These are phyloP conservation scores for Noctua pronuba DNA, from an alignment of 2,888 invertebrate species.

Conservation along the genomic window DNA sequence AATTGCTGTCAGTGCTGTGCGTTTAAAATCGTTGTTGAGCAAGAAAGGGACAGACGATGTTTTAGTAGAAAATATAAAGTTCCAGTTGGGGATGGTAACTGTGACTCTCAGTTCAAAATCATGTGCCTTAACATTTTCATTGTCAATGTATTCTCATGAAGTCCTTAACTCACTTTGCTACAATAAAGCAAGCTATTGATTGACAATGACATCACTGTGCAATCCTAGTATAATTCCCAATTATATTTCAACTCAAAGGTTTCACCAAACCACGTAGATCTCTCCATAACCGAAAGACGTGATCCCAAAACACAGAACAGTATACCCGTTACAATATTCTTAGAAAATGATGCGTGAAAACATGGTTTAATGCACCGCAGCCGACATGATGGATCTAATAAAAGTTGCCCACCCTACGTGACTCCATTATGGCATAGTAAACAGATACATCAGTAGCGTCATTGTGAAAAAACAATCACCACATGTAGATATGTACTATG, in stretches of 20 bases:
- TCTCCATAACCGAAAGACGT: constrained; percentile 53
- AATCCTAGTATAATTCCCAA: constrained; percentile 1
- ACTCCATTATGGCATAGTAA: constrained; percentile 62
- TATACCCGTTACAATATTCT: constrained; percentile 55
- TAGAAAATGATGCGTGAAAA: constrained; percentile 66
- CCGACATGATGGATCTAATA: constrained; percentile 70
- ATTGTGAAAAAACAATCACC: not conserved
- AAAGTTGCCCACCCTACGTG: constrained; percentile 70
- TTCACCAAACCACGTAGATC: constrained; percentile 31
- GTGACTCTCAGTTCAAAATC: not conserved
- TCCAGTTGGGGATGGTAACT: not conserved
- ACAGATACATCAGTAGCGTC: constrained; percentile 38
- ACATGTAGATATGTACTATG: not conserved
- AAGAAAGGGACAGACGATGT: not conserved
- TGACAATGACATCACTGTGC: not conserved
- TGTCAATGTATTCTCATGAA: not conserved
- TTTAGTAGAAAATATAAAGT: not conserved
- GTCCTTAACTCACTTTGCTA: not conserved
- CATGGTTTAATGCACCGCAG: constrained; percentile 64
- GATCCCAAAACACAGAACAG: constrained; percentile 51
- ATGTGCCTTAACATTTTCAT: not conserved
- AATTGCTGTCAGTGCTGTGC: not conserved
- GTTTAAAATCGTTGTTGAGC: not conserved
- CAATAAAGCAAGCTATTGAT: not conserved
- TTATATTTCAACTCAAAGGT: constrained; percentile 20